Evolutionary conservation across 64 coral and sea anemone species (phyloP), one percentile per base, ranked within the genome.

Genomic region (Actinia equina): DNA sequence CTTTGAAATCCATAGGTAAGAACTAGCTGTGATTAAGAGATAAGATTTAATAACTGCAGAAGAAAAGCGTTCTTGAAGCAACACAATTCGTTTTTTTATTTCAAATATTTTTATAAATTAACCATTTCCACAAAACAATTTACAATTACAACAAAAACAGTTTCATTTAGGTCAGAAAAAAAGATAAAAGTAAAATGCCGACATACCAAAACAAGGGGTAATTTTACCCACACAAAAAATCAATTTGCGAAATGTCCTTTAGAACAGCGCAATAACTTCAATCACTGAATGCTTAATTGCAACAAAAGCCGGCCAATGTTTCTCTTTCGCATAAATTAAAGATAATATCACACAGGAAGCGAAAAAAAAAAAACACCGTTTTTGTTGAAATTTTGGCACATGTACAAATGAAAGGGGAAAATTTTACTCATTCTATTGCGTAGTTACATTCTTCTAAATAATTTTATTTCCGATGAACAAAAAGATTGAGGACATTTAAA

Each of bases 1-100:
- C 78, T 81, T 81, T 81, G 78, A 52, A 81, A 52, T 81, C 78
- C 77, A 14, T 17, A 81, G 52, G 44, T 17, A 81, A 81, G 78
- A 49, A 20, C 43, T 37, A 37, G 30, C 30, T 44, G 44, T 20
- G 78, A 52, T 81, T 22, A 37, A 18, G 42, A 49, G 78, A 81
- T 80, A 80, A 81, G 78, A 52, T 49, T 74, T 37, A 74, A 74
- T 74, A 74, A 26, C 25, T 74, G 26, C 9, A 30, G 69, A 41
- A 42, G n/a, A 74, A 74, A 14, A 4, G 41, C 23, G 7, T 12
- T 30, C 27, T 3, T 27, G 13, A 30, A 15, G 23, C 2, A 74
- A 41, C n/a, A 30, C 7, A 7, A 74, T 30, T 1, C 2, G 2
- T 5, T 41, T 14, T 5, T 41, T 74, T 71, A 2, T 22, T 10